phyloP scores from a whole-genome alignment of 2,797 vertebrate genomes.

The Dendrocincla tyrannina region DNA sequence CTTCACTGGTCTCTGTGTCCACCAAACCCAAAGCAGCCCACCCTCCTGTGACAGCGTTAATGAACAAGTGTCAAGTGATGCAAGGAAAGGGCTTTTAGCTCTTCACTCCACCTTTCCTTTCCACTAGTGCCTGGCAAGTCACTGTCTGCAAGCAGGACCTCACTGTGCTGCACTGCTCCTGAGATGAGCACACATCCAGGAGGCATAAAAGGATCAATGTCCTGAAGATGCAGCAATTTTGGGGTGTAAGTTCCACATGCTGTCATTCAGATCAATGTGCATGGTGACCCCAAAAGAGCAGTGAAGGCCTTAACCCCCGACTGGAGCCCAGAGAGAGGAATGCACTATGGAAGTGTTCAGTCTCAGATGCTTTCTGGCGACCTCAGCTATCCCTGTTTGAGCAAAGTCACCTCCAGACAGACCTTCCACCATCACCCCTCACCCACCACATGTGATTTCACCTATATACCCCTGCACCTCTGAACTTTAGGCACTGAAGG shows the following conservation, averaged over 20 bases:
- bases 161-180: fast-evolving
- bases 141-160: background rate
- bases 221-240: background rate
- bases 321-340: background rate
- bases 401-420: background rate
- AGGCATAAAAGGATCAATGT: fast-evolving
- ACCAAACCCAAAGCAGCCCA: background rate
- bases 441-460: background rate
- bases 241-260: background rate
- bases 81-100: background rate
- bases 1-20: background rate
- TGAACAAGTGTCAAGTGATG: background rate
- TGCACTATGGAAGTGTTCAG: background rate
- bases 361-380: background rate
- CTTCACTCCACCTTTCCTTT: background rate
- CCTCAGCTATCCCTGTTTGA: background rate
- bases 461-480: background rate
- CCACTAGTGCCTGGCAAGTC: too few species aligned
- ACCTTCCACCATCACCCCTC: background rate
- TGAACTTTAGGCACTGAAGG: background rate
- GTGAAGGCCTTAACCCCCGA: background rate
- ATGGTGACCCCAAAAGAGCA: background rate
- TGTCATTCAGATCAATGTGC: background rate
- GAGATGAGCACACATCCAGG: background rate
- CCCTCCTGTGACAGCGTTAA: background rate